phyloP scores from a whole-genome alignment of 2,797 vertebrate species.

The Esox masquinongy region DNA sequence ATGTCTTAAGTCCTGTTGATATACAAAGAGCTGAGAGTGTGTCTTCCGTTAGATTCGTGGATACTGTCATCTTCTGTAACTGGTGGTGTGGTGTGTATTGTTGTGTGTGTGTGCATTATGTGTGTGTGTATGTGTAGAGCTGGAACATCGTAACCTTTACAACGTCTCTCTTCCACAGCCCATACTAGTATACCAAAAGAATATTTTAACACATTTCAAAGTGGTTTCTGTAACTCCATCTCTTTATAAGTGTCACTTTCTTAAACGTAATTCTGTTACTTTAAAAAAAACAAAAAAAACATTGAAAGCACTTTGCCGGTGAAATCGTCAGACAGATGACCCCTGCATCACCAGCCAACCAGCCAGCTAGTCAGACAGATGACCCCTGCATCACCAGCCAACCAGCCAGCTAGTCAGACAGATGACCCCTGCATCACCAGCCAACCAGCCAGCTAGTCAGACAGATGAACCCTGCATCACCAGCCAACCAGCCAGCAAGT shows the following conservation, averaged over 20 bases:
- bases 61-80: conserved; percentile 16
- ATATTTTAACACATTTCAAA: background rate
- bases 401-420: background rate
- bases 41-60: conserved; percentile 21
- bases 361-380: too few species aligned
- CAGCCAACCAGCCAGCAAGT: too few species aligned
- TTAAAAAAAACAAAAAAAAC: background rate
- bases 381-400: too few species aligned
- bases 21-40: conserved; percentile 30
- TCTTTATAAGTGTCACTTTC: background rate
- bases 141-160: background rate
- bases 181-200: background rate
- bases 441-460: too few species aligned
- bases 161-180: background rate
- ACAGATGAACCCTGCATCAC: too few species aligned
- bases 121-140: background rate
- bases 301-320: too few species aligned
- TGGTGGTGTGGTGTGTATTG: too few species aligned
- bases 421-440: background rate
- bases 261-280: background rate
- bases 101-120: too few species aligned
- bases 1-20: conserved; percentile 40
- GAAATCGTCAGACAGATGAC: too few species aligned
- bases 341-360: too few species aligned
- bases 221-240: background rate